Base-by-base conservation (phyloP, 2,888 invertebrate species). In the Malacosoma neustria region DNA sequence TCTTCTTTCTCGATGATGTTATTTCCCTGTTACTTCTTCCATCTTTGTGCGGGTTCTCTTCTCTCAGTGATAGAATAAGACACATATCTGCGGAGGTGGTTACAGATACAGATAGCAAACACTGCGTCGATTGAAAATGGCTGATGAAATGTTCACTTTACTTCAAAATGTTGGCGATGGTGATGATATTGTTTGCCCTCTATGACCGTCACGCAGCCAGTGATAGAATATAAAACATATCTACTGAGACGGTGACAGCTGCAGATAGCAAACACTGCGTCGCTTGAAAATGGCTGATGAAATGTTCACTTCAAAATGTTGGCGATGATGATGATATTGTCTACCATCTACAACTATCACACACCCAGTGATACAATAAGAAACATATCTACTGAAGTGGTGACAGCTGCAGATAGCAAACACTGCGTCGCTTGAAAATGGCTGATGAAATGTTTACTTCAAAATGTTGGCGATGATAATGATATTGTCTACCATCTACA, bases 341-440 rank as follows among this genome's bases (percentile, higher is more conserved):
- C 32, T 13, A n/a, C n/a, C n/a, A 31, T 15, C 9, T n/a, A 14
- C 29, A 34, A 14, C 33, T 2, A 49, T 47, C 46, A 46, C 22
- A 40, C 14, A 41, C 45, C 50, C 49, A 57, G 51, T 51, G 52
- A 48, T 46, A 48, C 46, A 49, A 40, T 41, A 14, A 30, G n/a
- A n/a, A 32, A 45, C 50, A 40, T 58, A 48, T 37, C 40, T 11
- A 45, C 45, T 42, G 36, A 29, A 35, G n/a, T 12, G 37, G 41
- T 45, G 43, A 40, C 35, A 39, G 42, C 46, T 43, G 13, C 12
- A n/a, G 15, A 13, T 31, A 30, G 29, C 14, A 31, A 13, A 13
- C 14, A 11, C 13, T n/a, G n/a, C n/a, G n/a, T n/a, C n/a, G n/a
- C n/a, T n/a, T n/a, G n/a, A n/a, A n/a, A n/a, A n/a, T n/a, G n/a